A percentile compares a stretch with the other conserved stretches of the same genome.
Conservation (phyloP, 2,888 invertebrate genomes). For the Mystacides longicornis region DNA sequence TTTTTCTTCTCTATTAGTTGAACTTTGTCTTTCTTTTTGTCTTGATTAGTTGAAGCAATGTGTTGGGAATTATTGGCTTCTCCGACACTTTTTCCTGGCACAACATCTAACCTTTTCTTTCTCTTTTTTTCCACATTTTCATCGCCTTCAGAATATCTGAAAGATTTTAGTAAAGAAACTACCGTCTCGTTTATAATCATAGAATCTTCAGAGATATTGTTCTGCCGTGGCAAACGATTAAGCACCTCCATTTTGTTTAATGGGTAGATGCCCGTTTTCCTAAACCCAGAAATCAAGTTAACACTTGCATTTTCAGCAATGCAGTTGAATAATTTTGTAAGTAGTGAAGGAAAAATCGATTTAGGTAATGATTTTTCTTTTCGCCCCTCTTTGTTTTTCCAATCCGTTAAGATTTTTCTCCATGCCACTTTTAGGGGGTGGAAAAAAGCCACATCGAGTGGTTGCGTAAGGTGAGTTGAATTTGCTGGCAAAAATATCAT, state of each 20-base stretch:
- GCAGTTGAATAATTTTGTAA: slow-evolving; percentile 5
- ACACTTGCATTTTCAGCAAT: not conserved
- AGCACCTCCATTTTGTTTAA: not conserved
- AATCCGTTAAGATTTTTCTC: slow-evolving; percentile 22
- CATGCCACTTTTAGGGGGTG: slow-evolving; percentile 27
- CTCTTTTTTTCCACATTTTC: not conserved
- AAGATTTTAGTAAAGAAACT: not conserved
- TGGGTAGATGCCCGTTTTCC: slow-evolving; percentile 3
- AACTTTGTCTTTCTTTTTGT: no score
- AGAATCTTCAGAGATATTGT: not conserved
- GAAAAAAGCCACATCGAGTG: slow-evolving; percentile 28
- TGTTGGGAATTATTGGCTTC: no score
- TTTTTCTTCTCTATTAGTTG: no score
- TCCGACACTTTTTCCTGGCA: not conserved
- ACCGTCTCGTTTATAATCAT: not conserved
- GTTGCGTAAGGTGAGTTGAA: no score
- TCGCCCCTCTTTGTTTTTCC: slow-evolving; percentile 20
- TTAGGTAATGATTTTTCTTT: slow-evolving; percentile 9
- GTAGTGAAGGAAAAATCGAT: slow-evolving; percentile 8
- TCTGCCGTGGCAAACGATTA: not conserved
- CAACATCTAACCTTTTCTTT: not conserved
- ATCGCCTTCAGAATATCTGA: not conserved
- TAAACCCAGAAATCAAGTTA: not conserved
- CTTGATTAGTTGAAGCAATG: no score
- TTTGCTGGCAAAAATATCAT: slow-evolving; percentile 30